These are phyloP conservation scores for Anastrepha ludens DNA, from an alignment of 1,140 invertebrate genomes.

Conservation along the genomic window DNA sequence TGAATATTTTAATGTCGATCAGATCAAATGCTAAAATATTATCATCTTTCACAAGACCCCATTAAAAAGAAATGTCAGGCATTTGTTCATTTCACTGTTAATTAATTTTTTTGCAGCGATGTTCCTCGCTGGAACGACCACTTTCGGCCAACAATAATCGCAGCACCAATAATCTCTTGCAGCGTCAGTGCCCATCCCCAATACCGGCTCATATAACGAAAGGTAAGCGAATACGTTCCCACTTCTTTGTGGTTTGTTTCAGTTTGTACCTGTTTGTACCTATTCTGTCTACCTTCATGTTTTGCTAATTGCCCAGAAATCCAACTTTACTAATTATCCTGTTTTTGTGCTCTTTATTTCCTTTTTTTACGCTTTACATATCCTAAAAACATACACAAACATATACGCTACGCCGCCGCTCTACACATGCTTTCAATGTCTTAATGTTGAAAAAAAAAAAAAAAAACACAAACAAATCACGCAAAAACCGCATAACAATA, in stretches of 20 bases:
- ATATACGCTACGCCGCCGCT: constrained; percentile 42
- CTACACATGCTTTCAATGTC: constrained; percentile 54
- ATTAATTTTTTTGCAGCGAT: constrained; percentile 77
- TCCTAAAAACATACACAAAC: constrained; percentile 20
- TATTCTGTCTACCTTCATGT: constrained; percentile 2
- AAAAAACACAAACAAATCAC: not conserved
- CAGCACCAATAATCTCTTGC: constrained; percentile 76
- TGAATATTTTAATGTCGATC: constrained; percentile 9
- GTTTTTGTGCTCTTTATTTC: constrained; percentile 48
- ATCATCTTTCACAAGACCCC: not conserved
- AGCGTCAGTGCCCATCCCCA: constrained; percentile 80
- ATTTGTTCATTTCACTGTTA: not conserved
- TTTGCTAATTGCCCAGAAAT: constrained; percentile 28
- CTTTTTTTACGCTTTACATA: constrained; percentile 20
- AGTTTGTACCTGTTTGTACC: not conserved
- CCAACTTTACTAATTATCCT: constrained; percentile 32
- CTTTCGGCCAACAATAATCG: constrained; percentile 79
- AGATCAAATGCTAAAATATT: not conserved
- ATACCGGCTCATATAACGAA: constrained; percentile 84
- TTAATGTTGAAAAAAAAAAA: constrained; percentile 13
- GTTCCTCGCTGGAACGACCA: constrained; percentile 86
- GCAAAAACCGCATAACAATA: constrained; percentile 26
- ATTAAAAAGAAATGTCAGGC: not conserved
- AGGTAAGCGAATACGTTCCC: constrained; percentile 75
- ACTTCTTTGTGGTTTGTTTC: not conserved